These are phyloP conservation scores for Onychorhynchus coronatus DNA, from an alignment of 2,113 vertebrate genomes.

Conservation along the genomic window DNA sequence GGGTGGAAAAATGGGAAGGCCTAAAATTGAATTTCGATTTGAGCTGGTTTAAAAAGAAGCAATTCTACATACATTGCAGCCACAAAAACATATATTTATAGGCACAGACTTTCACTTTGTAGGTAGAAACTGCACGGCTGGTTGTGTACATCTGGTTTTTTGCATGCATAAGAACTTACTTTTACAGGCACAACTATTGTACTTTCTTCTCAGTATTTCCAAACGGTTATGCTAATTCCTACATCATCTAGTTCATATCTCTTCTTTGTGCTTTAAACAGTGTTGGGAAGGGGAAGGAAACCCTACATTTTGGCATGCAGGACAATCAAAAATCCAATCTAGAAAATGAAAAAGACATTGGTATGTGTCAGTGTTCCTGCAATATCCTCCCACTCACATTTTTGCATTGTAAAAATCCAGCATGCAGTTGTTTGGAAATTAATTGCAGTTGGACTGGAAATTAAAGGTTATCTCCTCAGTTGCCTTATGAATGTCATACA, in stretches of 20 bases:
- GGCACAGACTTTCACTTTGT: neutral
- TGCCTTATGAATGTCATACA: neutral
- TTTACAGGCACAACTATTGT: neutral
- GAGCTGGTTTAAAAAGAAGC: slow-evolving; percentile 18
- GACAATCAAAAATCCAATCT: neutral
- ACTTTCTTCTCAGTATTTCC: neutral
- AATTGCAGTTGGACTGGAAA: slow-evolving; percentile 19
- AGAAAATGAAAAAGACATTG: neutral
- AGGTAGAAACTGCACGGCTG: neutral
- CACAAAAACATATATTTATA: slow-evolving; percentile 2
- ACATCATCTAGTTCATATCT: neutral
- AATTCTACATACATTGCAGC: neutral
- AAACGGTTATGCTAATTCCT: neutral
- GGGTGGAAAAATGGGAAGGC: neutral
- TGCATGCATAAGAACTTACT: neutral
- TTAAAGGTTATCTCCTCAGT: neutral
- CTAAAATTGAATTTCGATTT: slow-evolving; percentile 33
- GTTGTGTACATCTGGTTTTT: neutral
- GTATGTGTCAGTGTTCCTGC: neutral
- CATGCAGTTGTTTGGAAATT: neutral
- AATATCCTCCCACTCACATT: neutral
- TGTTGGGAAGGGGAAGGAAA: neutral
- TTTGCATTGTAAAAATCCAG: neutral
- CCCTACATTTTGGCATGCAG: neutral
- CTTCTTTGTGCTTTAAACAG: neutral